phyloP scores from a whole-genome alignment of 2,113 vertebrate species.

The Xiphophorus couchianus region DNA sequence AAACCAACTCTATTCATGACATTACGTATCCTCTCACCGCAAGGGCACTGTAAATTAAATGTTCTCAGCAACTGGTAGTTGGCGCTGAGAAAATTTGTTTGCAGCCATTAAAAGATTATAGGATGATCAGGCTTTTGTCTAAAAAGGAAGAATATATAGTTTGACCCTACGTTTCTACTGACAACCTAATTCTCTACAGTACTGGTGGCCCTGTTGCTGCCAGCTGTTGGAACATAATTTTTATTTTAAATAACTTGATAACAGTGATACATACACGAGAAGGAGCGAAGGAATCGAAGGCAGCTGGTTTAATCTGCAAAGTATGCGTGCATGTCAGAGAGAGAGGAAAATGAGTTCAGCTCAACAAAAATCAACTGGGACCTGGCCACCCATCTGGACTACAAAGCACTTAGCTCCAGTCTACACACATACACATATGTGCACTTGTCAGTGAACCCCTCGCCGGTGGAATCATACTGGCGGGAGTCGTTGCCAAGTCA shows the following conservation, averaged over 20 bases:
- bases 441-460: slow-evolving; percentile 60
- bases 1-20: background rate
- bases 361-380: slow-evolving; percentile 68
- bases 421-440: slow-evolving; percentile 55
- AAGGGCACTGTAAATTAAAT: background rate
- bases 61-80: background rate
- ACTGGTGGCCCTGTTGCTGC: slow-evolving; percentile 69
- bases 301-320: slow-evolving; percentile 28
- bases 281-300: slow-evolving; percentile 16
- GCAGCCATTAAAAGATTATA: slow-evolving; percentile 15
- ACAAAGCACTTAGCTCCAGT: slow-evolving; percentile 51
- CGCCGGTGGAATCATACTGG: slow-evolving; percentile 66
- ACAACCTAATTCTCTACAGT: slow-evolving; percentile 57
- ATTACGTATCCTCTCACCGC: background rate
- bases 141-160: slow-evolving; percentile 53
- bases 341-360: slow-evolving; percentile 61
- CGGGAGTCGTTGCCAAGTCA: slow-evolving; percentile 72
- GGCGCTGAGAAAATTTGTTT: slow-evolving; percentile 31
- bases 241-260: slow-evolving; percentile 71
- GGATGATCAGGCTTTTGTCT: slow-evolving; percentile 40
- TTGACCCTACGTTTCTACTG: slow-evolving; percentile 53
- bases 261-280: slow-evolving; percentile 37
- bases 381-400: slow-evolving; percentile 74
- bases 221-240: slow-evolving; percentile 68
- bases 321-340: slow-evolving; percentile 31